Conservation (phyloP, 2,888 invertebrate species). For the Anagyrus pseudococci region DNA sequence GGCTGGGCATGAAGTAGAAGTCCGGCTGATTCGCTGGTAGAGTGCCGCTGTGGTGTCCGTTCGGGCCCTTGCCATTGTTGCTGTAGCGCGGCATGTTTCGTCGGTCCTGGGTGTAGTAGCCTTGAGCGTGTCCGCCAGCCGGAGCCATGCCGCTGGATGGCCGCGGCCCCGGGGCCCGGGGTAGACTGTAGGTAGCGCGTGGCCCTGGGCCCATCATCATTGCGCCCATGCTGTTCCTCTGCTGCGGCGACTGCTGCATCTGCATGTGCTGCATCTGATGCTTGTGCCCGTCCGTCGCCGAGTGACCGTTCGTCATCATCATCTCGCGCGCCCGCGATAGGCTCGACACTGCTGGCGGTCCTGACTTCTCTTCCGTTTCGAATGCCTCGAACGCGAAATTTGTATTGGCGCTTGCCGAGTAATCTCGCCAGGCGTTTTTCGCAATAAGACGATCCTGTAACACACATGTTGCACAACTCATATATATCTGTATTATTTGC, state of each 20-base stretch:
- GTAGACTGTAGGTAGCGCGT: slow-evolving; percentile 79
- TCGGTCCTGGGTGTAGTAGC: slow-evolving; percentile 67
- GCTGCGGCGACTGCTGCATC: slow-evolving; percentile 31
- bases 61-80: slow-evolving; percentile 36
- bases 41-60: slow-evolving; percentile 38
- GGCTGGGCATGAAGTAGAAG: slow-evolving; percentile 95
- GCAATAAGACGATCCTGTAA: slow-evolving; percentile 81
- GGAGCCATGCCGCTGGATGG: slow-evolving; percentile 51
- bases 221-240: slow-evolving; percentile 37
- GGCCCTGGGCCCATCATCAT: slow-evolving; percentile 50
- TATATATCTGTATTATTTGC: too few relatives aligned
- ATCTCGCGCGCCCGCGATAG: slow-evolving; percentile 51
- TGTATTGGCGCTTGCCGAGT: slow-evolving; percentile 76
- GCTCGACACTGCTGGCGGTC: slow-evolving; percentile 57
- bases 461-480: too few relatives aligned
- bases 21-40: slow-evolving; percentile 72
- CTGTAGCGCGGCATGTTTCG: slow-evolving; percentile 58
- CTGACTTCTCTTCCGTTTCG: slow-evolving; percentile 78
- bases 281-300: slow-evolving; percentile 22
- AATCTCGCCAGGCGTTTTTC: slow-evolving; percentile 89
- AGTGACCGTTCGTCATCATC: slow-evolving; percentile 43
- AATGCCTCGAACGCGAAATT: slow-evolving; percentile 91
- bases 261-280: slow-evolving; percentile 19
- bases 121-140: slow-evolving; percentile 54
- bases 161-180: slow-evolving; percentile 69